Evolutionary conservation across 2,888 invertebrate species (phyloP).

Genomic region (Helicoverpa assulta): DNA sequence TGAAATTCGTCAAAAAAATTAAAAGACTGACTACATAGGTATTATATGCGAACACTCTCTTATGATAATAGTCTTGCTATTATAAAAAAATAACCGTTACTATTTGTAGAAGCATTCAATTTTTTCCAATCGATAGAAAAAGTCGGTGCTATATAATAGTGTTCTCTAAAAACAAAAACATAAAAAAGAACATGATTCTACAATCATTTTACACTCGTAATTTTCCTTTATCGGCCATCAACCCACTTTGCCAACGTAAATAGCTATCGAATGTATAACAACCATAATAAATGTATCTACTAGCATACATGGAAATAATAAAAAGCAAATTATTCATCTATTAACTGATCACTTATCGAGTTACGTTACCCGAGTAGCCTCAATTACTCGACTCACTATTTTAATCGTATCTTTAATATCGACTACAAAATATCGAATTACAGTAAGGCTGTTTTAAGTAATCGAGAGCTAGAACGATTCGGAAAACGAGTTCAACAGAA

Average conservation of each 20-base stretch:
- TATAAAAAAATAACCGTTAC: too few relatives aligned
- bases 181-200: neutral
- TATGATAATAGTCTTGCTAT: too few relatives aligned
- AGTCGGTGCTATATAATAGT: too few relatives aligned
- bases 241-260: neutral
- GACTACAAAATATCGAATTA: conserved; percentile 61
- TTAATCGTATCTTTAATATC: conserved; percentile 62
- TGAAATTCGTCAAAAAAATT: neutral
- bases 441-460: conserved; percentile 57
- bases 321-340: conserved; percentile 44
- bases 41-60: too few relatives aligned
- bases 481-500: conserved; percentile 58
- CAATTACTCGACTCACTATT: conserved; percentile 62
- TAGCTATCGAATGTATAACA: neutral
- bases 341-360: conserved; percentile 53
- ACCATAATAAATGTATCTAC: neutral
- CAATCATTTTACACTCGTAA: neutral
- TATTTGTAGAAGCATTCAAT: too few relatives aligned
- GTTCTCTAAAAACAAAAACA: too few relatives aligned
- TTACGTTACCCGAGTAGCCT: conserved; percentile 62
- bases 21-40: too few relatives aligned
- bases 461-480: conserved; percentile 57
- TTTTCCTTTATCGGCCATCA: neutral
- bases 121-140: too few relatives aligned
- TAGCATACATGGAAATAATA: conserved; percentile 31